Conservation (phyloP, 2,888 invertebrate species). For the Euzophera pinguis region DNA sequence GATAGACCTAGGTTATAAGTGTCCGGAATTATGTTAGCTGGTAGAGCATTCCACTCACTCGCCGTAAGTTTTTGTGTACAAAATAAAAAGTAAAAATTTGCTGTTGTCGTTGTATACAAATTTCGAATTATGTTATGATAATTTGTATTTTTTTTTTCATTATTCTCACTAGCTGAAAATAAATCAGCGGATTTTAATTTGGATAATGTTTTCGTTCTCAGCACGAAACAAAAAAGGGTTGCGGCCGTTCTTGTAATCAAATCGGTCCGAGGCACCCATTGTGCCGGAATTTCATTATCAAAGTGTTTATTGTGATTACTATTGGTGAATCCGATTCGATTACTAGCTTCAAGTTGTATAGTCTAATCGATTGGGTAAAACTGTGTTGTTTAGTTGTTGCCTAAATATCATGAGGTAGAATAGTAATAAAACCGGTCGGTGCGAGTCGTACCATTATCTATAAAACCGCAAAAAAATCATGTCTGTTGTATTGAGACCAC, state of each 20-base stretch:
- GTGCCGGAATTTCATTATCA: constrained; percentile 20
- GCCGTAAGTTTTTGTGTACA: no score
- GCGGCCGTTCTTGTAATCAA: constrained; percentile 29
- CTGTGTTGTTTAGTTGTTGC: background rate
- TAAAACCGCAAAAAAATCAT: no score
- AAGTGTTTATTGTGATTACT: constrained; percentile 5
- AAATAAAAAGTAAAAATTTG: background rate
- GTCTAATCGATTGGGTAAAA: background rate
- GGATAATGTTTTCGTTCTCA: constrained; percentile 35
- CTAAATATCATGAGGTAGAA: no score
- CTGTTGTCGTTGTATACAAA: background rate
- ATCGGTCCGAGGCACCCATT: constrained; percentile 26
- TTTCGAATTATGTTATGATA: background rate
- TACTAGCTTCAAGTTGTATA: background rate
- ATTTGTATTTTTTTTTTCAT: background rate
- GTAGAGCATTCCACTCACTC: no score
- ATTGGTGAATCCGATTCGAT: background rate
- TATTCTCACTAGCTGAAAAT: background rate
- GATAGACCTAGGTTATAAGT: no score
- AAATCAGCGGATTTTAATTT: constrained; percentile 16
- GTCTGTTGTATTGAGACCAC: no score
- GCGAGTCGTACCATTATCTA: no score
- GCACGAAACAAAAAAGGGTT: constrained; percentile 58
- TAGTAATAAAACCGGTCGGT: no score
- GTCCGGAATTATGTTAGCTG: no score